Conservation (phyloP, 1,140 invertebrate species). For the Lineus longissimus region DNA sequence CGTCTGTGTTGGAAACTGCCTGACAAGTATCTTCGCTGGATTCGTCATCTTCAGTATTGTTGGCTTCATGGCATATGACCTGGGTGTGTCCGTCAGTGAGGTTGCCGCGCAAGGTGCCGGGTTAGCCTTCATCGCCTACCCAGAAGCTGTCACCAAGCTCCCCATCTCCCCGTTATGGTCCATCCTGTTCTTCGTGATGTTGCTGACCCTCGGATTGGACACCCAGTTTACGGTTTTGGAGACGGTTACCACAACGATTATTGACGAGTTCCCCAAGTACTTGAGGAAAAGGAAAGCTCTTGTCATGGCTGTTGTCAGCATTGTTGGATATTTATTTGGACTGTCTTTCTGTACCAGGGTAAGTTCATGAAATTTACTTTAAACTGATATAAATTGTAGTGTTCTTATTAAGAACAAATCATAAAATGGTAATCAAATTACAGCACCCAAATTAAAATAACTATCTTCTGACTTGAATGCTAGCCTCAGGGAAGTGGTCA, state of each 20-base stretch:
- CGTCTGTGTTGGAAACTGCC: slow-evolving; percentile 88
- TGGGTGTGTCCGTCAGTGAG: slow-evolving; percentile 79
- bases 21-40: slow-evolving; percentile 94
- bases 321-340: slow-evolving; percentile 16
- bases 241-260: slow-evolving; percentile 67
- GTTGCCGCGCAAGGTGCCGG: slow-evolving; percentile 86
- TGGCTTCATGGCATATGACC: slow-evolving; percentile 86
- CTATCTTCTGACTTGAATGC: too few species aligned
- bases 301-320: slow-evolving; percentile 9
- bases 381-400: too few species aligned
- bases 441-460: too few species aligned
- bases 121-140: slow-evolving; percentile 90
- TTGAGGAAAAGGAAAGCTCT: slow-evolving; percentile 45
- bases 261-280: slow-evolving; percentile 62
- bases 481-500: too few species aligned
- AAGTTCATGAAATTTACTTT: too few species aligned
- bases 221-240: slow-evolving; percentile 80
- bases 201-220: slow-evolving; percentile 83
- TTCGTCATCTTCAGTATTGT: slow-evolving; percentile 94
- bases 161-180: slow-evolving; percentile 91
- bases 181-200: slow-evolving; percentile 94
- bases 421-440: too few species aligned
- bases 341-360: slow-evolving; percentile 14
- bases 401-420: too few species aligned
- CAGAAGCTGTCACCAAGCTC: slow-evolving; percentile 87